Evolutionary conservation across 2,888 invertebrate genomes (phyloP).

Genomic region (Bhutanitis thaidina): DNA sequence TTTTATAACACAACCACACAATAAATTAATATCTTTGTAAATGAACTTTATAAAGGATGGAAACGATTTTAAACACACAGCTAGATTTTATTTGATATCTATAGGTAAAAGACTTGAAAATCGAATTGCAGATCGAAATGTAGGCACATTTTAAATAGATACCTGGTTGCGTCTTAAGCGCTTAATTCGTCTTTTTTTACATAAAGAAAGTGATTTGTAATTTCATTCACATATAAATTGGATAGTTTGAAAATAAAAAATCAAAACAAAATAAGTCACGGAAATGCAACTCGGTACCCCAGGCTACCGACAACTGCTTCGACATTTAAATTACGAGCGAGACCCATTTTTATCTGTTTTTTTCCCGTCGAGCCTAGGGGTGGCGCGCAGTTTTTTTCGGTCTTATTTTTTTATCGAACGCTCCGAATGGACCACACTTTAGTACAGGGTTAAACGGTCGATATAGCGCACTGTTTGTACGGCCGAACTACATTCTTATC

Average conservation of each 20-base stretch:
- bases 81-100: no score
- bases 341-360: constrained; percentile 68
- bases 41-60: no score
- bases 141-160: no score
- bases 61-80: no score
- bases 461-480: constrained; percentile 41
- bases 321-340: constrained; percentile 75
- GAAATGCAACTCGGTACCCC: constrained; percentile 40
- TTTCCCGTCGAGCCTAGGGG: constrained; percentile 71
- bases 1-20: no score
- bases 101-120: no score
- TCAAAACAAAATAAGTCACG: constrained; percentile 26
- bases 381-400: constrained; percentile 57
- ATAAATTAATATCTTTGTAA: no score
- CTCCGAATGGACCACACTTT: constrained; percentile 47
- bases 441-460: constrained; percentile 61
- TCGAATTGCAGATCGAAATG: no score
- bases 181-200: no score
- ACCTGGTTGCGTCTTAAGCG: no score
- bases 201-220: no score
- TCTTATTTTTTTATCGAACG: constrained; percentile 48
- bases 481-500: constrained; percentile 23
- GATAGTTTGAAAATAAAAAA: constrained; percentile 6
- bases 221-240: constrained; percentile 4
- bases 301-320: constrained; percentile 67